Evolutionary conservation across 2,888 invertebrate genomes (phyloP).

Genomic region (Drosophila yooni): DNA sequence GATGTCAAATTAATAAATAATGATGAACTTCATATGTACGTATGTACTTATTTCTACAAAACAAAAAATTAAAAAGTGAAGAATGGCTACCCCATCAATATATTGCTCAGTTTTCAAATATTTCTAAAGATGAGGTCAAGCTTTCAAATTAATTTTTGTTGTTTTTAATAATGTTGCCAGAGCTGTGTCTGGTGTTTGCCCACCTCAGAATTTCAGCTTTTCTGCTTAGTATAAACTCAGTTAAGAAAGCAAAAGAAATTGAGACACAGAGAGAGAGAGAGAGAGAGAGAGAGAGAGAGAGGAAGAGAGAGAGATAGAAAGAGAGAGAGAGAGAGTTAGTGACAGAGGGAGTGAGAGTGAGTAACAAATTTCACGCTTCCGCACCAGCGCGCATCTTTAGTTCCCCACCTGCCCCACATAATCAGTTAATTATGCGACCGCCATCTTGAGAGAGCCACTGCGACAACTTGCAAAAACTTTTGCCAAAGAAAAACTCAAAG

Average conservation of each 20-base stretch:
- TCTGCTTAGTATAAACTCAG: slow-evolving; percentile 25
- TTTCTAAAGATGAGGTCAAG: background rate
- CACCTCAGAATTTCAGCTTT: background rate
- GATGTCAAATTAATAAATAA: background rate
- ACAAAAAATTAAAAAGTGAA: background rate
- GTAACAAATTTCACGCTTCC: slow-evolving; percentile 52
- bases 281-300: background rate
- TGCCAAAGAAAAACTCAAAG: slow-evolving; percentile 52
- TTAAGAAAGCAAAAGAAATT: slow-evolving; percentile 16
- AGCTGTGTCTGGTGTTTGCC: background rate
- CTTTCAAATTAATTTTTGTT: background rate
- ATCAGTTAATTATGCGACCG: slow-evolving; percentile 61
- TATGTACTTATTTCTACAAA: background rate
- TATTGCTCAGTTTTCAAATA: slow-evolving; percentile 3
- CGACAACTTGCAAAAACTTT: slow-evolving; percentile 65
- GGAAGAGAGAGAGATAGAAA: no score
- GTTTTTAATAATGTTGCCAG: background rate
- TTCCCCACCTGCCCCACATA: slow-evolving; percentile 13
- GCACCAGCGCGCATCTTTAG: slow-evolving; percentile 29
- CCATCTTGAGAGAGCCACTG: slow-evolving; percentile 46
- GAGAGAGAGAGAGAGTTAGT: background rate
- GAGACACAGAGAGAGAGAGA: no score
- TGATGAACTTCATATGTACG: no score
- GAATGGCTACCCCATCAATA: background rate
- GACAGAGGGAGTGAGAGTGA: background rate